Evolutionary conservation across 1,140 invertebrate genomes (phyloP).

Genomic region (Drosophila rufa): DNA sequence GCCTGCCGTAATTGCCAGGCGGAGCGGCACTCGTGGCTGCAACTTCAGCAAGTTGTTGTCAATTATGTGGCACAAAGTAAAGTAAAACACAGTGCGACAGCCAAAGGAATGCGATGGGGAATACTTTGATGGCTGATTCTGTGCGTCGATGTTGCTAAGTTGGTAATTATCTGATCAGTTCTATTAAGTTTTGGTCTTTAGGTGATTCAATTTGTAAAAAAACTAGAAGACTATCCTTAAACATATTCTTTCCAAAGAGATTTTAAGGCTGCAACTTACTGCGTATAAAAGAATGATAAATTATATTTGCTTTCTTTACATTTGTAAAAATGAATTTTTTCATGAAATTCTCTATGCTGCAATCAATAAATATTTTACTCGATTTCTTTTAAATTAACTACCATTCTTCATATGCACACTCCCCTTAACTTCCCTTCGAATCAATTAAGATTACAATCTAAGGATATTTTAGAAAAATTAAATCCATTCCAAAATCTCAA

Average conservation of each 20-base stretch:
- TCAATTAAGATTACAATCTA: conserved; percentile 13
- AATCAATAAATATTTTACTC: neutral
- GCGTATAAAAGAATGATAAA: neutral
- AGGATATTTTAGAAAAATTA: conserved; percentile 25
- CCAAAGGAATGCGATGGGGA: conserved; percentile 13
- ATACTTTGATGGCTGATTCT: conserved; percentile 20
- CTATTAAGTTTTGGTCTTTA: neutral
- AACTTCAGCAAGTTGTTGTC: conserved; percentile 82
- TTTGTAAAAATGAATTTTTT: neutral
- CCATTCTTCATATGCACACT: neutral
- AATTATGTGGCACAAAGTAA: conserved; percentile 80
- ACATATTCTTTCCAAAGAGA: neutral
- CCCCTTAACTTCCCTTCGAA: neutral
- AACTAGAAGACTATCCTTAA: neutral
- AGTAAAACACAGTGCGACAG: conserved; percentile 48
- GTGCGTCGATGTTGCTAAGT: neutral
- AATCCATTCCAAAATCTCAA: conserved; percentile 47
- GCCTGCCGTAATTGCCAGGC: conserved; percentile 73
- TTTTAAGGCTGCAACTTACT: neutral
- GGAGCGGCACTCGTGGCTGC: conserved; percentile 68
- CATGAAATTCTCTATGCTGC: neutral
- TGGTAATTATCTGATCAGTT: conserved; percentile 6
- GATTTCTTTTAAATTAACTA: neutral
- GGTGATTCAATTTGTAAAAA: too few relatives aligned
- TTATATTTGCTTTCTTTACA: neutral